Evolutionary conservation across 2,888 invertebrate species (phyloP).

Genomic region (Leptothorax acervorum): DNA sequence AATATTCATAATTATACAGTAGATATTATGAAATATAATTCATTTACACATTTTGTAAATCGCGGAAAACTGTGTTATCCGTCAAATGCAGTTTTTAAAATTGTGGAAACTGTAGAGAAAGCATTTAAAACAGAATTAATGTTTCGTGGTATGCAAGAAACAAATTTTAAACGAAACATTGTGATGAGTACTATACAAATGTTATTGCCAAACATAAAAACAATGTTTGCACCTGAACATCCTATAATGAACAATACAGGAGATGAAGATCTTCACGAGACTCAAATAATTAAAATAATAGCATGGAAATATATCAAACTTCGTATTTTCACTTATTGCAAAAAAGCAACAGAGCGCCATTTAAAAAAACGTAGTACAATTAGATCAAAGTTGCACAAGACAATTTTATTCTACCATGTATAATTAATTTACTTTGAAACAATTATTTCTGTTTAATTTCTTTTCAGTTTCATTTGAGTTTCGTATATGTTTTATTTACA

Average conservation of each 20-base stretch:
- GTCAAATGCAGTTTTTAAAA: neutral
- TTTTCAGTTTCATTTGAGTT: neutral
- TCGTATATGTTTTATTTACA: neutral
- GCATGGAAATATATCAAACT: neutral
- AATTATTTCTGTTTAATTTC: neutral
- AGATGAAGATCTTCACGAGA: neutral
- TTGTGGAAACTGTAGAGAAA: neutral
- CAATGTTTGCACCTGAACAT: neutral
- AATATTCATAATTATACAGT: slow-evolving; percentile 8
- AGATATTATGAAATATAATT: neutral
- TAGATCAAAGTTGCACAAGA: neutral
- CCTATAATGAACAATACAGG: neutral
- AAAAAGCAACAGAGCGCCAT: neutral
- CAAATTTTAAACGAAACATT: slow-evolving; percentile 20
- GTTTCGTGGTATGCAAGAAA: neutral
- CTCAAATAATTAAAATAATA: slow-evolving; percentile 8
- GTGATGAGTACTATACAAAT: neutral
- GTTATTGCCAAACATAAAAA: neutral
- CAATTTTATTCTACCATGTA: neutral
- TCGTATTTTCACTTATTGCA: neutral
- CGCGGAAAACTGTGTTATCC: slow-evolving; percentile 10
- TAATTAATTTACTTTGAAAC: neutral
- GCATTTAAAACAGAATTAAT: neutral
- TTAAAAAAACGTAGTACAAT: neutral
- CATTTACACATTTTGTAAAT: slow-evolving; percentile 1